phyloP scores from a whole-genome alignment of 1,140 invertebrate genomes.

The Hyposmocoma kahamanoa region DNA sequence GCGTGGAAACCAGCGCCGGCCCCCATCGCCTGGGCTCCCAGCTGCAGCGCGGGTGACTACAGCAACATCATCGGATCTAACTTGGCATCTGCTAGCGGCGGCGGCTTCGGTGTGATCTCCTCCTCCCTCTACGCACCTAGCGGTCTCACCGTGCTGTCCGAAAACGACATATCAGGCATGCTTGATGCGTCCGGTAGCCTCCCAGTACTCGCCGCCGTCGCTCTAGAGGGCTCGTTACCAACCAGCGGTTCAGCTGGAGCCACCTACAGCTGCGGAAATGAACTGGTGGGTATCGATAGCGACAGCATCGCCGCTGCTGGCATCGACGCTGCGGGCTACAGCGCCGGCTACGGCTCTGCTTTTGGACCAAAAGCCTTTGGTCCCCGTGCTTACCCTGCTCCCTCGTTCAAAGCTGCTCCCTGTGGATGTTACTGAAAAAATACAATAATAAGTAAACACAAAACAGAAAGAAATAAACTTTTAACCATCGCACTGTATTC shows the following conservation, averaged over 20 bases:
- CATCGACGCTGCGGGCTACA: neutral
- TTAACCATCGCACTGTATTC: too few relatives aligned
- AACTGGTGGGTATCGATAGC: constrained; percentile 20
- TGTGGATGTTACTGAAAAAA: too few relatives aligned
- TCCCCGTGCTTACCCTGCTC: too few relatives aligned
- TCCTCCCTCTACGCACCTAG: constrained; percentile 22
- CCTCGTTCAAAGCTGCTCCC: too few relatives aligned
- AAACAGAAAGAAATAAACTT: too few relatives aligned
- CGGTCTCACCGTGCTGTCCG: constrained; percentile 29
- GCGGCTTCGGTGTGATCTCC: constrained; percentile 23
- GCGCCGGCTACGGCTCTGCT: too few relatives aligned
- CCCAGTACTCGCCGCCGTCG: constrained; percentile 33
- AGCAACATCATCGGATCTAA: too few relatives aligned
- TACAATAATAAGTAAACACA: too few relatives aligned
- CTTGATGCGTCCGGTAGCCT: constrained; percentile 24
- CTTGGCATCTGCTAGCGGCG: neutral
- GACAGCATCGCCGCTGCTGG: constrained; percentile 1
- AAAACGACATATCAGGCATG: constrained; percentile 31
- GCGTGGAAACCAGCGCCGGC: too few relatives aligned
- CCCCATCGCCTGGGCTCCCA: too few relatives aligned
- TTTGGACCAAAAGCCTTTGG: too few relatives aligned
- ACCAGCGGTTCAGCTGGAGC: constrained; percentile 19
- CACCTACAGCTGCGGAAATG: constrained; percentile 19
- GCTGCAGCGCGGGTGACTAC: too few relatives aligned
- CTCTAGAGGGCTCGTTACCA: constrained; percentile 25